phyloP scores from a whole-genome alignment of 2,888 invertebrate species.

The Chromoteleia sp. region DNA sequence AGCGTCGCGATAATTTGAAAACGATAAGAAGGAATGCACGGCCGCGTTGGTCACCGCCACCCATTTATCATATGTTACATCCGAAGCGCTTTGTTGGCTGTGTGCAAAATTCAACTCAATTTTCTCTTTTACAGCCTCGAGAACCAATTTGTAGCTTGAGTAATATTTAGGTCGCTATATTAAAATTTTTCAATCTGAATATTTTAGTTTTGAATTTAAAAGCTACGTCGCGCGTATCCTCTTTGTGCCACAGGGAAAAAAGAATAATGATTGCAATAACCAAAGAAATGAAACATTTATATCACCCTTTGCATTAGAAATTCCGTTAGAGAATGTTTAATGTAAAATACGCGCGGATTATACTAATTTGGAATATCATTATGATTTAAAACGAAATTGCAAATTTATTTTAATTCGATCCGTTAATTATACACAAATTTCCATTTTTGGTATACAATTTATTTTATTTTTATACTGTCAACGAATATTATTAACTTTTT shows the following conservation, averaged over 20 bases:
- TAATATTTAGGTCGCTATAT: constrained; percentile 42
- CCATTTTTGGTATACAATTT: no score
- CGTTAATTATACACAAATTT: no score
- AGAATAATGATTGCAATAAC: constrained; percentile 40
- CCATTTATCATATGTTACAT: constrained; percentile 29
- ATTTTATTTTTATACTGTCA: no score
- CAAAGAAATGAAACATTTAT: constrained; percentile 36
- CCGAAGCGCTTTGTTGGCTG: constrained; percentile 39
- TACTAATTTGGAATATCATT: neutral
- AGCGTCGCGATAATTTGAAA: constrained; percentile 58
- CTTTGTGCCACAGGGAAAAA: constrained; percentile 19
- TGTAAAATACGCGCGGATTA: constrained; percentile 1
- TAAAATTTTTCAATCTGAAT: constrained; percentile 54
- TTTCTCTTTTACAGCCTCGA: constrained; percentile 35
- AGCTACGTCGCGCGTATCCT: constrained; percentile 5
- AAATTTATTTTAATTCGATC: no score
- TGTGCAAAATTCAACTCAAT: constrained; percentile 44
- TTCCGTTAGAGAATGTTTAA: constrained; percentile 23
- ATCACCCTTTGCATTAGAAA: constrained; percentile 14
- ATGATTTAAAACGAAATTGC: constrained; percentile 8
- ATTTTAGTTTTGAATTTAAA: constrained; percentile 41
- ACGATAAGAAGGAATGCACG: constrained; percentile 54
- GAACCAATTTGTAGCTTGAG: constrained; percentile 34
- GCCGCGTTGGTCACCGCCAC: constrained; percentile 19
- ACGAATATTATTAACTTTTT: no score